A percentile compares a stretch with the other conserved stretches of the same genome.
These are phyloP conservation scores for Masnerella sp. DNA, from an alignment of 2,888 invertebrate species.

Conservation along the genomic window DNA sequence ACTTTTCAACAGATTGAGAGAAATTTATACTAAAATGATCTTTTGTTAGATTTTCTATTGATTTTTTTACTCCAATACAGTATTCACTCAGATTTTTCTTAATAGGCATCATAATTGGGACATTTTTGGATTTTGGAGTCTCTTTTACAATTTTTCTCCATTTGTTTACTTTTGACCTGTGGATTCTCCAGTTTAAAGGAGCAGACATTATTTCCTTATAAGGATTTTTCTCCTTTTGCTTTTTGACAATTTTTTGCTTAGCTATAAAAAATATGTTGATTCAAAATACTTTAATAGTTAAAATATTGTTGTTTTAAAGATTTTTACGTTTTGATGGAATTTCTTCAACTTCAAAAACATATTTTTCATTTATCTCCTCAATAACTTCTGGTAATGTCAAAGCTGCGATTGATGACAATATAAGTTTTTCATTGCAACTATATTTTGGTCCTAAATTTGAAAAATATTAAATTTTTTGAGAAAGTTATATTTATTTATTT, in stretches of 20 bases:
- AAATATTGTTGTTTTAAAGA: neutral
- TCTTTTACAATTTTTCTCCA: slow-evolving; percentile 66
- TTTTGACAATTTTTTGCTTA: neutral
- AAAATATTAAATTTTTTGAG: neutral
- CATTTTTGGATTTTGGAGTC: slow-evolving; percentile 61
- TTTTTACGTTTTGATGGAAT: slow-evolving; percentile 70
- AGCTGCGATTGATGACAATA: slow-evolving; percentile 73
- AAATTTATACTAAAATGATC: too few species aligned
- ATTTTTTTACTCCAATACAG: slow-evolving; percentile 12
- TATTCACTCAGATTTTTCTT: slow-evolving; percentile 19
- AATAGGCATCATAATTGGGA: slow-evolving; percentile 57
- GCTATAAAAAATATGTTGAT: neutral
- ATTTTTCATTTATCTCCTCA: slow-evolving; percentile 67
- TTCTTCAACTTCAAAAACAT: slow-evolving; percentile 64
- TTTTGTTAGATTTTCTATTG: too few species aligned
- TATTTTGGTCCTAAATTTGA: slow-evolving; percentile 67
- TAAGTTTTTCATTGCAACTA: slow-evolving; percentile 71
- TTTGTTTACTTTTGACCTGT: slow-evolving; percentile 57
- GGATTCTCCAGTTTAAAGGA: slow-evolving; percentile 63
- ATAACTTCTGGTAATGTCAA: slow-evolving; percentile 71
- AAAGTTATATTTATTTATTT: neutral
- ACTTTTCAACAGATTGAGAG: too few species aligned
- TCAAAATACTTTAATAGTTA: neutral
- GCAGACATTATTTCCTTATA: slow-evolving; percentile 64
- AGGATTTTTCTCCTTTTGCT: slow-evolving; percentile 59